phyloP scores from a whole-genome alignment of 1,140 invertebrate species.

The Pseudomyrmex cubaensis region DNA sequence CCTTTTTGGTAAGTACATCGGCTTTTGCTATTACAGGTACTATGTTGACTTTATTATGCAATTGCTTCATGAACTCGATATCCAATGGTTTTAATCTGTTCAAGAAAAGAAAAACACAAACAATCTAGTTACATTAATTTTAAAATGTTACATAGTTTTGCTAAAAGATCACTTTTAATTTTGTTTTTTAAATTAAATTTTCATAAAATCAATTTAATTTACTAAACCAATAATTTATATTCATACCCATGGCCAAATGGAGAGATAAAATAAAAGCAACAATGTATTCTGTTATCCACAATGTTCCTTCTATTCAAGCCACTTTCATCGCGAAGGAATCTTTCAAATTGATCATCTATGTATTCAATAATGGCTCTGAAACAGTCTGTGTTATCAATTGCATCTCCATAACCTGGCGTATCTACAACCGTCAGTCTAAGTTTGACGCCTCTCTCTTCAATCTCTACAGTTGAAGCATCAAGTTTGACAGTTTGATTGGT shows the following conservation, averaged over 20 bases:
- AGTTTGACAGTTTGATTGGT: constrained; percentile 95
- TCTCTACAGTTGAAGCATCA: constrained; percentile 96
- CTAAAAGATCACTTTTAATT: not conserved
- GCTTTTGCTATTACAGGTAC: constrained; percentile 99
- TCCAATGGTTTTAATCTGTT: constrained; percentile 92
- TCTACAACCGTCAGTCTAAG: constrained; percentile 96
- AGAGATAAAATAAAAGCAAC: constrained; percentile 99
- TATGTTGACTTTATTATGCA: constrained; percentile 99
- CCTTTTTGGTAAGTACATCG: constrained; percentile 98
- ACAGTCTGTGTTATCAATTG: constrained; percentile 98
- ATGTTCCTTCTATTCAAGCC: constrained; percentile 96
- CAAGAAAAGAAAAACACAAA: constrained; percentile 41
- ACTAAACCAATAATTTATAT: constrained; percentile 40
- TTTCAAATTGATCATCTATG: constrained; percentile 97
- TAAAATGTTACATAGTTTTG: constrained; percentile 3
- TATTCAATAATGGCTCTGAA: constrained; percentile 96
- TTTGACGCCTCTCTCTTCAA: constrained; percentile 96
- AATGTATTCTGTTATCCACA: constrained; percentile 97
- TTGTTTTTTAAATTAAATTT: not conserved
- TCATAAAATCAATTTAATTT: constrained; percentile 28
- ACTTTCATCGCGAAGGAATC: constrained; percentile 95
- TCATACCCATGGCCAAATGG: constrained; percentile 97
- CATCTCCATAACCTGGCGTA: constrained; percentile 99
- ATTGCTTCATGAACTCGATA: constrained; percentile 99
- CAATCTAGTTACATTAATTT: constrained; percentile 37